phyloP scores from a whole-genome alignment of 2,797 vertebrate genomes.

The Bradypodion pumilum region DNA sequence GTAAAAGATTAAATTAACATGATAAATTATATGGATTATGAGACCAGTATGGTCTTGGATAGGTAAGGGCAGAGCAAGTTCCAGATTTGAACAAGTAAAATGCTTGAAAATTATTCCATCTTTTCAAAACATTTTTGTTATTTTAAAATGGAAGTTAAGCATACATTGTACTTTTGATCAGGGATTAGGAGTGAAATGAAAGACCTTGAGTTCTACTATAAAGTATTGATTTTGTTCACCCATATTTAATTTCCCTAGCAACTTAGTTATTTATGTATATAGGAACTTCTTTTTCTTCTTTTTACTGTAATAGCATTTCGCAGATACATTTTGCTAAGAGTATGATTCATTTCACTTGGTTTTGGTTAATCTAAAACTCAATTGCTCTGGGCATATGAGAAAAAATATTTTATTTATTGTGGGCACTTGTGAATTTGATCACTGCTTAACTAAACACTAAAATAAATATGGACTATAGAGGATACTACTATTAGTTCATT shows the following conservation, averaged over 20 bases:
- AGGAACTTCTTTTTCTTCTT: constrained; percentile 53
- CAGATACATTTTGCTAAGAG: constrained; percentile 68
- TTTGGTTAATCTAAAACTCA: constrained; percentile 72
- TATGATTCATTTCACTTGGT: constrained; percentile 55
- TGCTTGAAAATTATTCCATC: constrained; percentile 55
- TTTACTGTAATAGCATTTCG: constrained; percentile 55
- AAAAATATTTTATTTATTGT: constrained; percentile 68
- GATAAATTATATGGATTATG: constrained; percentile 49
- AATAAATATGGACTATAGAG: constrained; percentile 54
- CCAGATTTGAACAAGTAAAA: constrained; percentile 54
- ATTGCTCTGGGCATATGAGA: constrained; percentile 68
- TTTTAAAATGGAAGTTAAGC: constrained; percentile 61
- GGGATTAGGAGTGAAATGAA: constrained; percentile 72
- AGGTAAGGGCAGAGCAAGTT: constrained; percentile 50
- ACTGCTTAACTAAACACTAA: constrained; percentile 63
- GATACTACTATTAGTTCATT: constrained; percentile 25
- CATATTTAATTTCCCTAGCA: constrained; percentile 76
- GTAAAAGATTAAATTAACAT: constrained; percentile 60
- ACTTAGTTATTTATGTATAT: constrained; percentile 48
- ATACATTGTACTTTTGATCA: constrained; percentile 66
- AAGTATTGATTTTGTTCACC: constrained; percentile 80
- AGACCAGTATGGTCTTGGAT: constrained; percentile 64
- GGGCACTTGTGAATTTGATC: constrained; percentile 51
- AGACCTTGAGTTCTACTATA: constrained; percentile 74
- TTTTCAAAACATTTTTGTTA: constrained; percentile 64